phyloP scores from a whole-genome alignment of 2,113 vertebrate species.

The Pelusios castaneus region DNA sequence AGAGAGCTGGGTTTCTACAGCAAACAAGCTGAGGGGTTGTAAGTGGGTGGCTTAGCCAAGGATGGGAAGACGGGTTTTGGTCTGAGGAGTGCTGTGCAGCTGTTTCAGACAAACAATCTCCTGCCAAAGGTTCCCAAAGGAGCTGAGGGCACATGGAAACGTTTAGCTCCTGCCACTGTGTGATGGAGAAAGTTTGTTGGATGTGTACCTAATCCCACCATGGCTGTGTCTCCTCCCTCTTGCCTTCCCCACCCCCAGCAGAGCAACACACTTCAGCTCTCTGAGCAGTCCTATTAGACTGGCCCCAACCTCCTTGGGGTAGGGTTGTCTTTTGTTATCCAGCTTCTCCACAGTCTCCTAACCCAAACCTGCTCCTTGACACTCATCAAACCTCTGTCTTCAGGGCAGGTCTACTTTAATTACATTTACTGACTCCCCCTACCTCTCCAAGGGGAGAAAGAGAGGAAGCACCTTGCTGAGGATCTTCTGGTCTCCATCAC shows the following conservation, averaged over 20 bases:
- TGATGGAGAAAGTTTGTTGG: conserved; percentile 24
- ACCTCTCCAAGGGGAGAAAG: background rate
- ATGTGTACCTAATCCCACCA: conserved; percentile 31
- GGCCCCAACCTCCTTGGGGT: background rate
- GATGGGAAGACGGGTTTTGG: conserved; percentile 18
- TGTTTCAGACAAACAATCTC: conserved; percentile 61
- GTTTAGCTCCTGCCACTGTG: conserved; percentile 10
- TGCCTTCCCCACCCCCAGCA: fast-evolving
- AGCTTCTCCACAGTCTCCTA: background rate
- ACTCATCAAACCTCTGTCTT: background rate
- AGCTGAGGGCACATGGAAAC: conserved; percentile 54
- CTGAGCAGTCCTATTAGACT: conserved; percentile 42
- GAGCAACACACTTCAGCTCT: background rate
- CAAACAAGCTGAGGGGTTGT: background rate
- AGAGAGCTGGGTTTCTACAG: background rate
- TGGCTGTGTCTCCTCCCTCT: background rate
- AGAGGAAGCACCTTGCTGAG: background rate
- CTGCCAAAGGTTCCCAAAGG: conserved; percentile 27
- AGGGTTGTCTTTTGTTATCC: background rate
- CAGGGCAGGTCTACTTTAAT: background rate
- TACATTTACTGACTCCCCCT: no score
- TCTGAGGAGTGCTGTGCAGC: conserved; percentile 31
- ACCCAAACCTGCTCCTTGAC: background rate
- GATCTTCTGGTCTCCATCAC: background rate
- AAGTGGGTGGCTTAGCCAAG: background rate